A percentile compares a stretch with the other conserved stretches of the same genome.
Conservation (phyloP, 2,113 vertebrate species). For the Lichenostomus cassidix region DNA sequence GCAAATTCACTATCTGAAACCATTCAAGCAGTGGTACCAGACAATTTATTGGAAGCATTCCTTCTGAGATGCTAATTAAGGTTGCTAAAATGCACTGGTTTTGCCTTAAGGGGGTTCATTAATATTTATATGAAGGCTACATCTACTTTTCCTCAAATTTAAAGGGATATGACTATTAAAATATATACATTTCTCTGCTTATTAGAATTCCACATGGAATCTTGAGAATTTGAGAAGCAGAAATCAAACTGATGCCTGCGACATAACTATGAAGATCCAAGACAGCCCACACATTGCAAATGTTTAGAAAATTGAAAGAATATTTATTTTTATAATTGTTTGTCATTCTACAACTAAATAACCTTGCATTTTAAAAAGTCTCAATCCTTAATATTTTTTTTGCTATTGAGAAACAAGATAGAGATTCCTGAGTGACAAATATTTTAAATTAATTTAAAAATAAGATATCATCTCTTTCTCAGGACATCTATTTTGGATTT, state of each 20-base stretch:
- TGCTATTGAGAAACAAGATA: neutral
- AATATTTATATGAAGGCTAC: conserved; percentile 30
- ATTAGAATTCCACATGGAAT: neutral
- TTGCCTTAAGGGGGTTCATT: conserved; percentile 3
- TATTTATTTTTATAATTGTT: neutral
- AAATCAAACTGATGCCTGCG: neutral
- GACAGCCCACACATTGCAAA: neutral
- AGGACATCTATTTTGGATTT: neutral
- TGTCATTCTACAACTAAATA: neutral
- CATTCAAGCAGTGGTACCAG: neutral
- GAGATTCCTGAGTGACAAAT: neutral
- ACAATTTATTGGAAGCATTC: neutral
- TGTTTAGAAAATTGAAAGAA: neutral
- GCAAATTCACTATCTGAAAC: neutral
- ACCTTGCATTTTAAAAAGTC: neutral
- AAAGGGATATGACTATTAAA: neutral
- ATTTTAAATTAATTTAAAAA: neutral
- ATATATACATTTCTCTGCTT: neutral
- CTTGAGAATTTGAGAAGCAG: neutral
- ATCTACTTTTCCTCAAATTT: neutral
- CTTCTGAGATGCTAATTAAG: neutral
- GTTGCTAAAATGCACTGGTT: neutral
- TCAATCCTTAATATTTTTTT: neutral
- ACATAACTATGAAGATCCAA: neutral
- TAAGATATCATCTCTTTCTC: neutral